phyloP scores from a whole-genome alignment of 2,797 vertebrate species.

The Peromyscus eremicus region DNA sequence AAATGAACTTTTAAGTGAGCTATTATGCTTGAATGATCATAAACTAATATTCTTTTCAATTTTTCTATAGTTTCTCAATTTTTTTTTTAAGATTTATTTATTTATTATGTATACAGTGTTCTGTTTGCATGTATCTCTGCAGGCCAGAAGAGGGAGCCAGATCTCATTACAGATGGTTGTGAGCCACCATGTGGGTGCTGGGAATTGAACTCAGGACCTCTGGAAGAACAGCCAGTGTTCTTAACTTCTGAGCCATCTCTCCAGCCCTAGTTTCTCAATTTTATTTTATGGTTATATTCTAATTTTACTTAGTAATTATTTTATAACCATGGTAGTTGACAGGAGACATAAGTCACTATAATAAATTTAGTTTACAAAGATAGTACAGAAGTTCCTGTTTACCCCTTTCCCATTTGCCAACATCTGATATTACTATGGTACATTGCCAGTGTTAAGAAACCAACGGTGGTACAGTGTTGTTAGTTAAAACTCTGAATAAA shows the following conservation, averaged over 20 bases:
- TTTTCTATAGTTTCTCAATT: background rate
- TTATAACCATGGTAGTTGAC: background rate
- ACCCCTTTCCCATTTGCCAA: background rate
- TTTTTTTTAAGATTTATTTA: no score
- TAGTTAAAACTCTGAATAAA: background rate
- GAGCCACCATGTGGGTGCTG: no score
- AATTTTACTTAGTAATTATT: background rate
- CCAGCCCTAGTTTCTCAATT: background rate
- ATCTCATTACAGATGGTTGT: no score
- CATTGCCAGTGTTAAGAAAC: background rate
- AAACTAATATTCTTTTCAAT: background rate
- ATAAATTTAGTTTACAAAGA: background rate
- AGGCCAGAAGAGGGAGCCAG: no score
- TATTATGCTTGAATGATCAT: background rate
- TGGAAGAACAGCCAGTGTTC: no score
- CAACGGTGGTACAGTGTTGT: background rate
- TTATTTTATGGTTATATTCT: background rate
- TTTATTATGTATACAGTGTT: no score
- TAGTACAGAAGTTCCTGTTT: background rate
- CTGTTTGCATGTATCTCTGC: no score
- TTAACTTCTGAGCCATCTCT: no score
- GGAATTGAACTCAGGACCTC: no score
- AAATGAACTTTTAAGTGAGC: background rate
- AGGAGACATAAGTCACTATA: background rate
- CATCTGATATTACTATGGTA: background rate